Evolutionary conservation across 2,113 vertebrate species (phyloP).

Genomic region (Lagopus muta): DNA sequence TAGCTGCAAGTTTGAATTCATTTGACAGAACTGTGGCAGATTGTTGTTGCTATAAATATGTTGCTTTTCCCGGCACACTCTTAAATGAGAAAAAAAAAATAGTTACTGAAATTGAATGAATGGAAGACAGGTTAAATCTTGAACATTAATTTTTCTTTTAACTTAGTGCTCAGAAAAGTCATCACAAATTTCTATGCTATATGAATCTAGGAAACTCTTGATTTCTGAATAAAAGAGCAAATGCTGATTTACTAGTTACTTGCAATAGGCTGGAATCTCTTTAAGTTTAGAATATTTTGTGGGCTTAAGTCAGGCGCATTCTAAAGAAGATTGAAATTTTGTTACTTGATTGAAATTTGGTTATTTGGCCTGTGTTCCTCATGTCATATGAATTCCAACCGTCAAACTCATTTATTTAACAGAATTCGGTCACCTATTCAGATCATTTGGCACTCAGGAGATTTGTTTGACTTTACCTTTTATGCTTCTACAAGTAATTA

Average conservation of each 20-base stretch:
- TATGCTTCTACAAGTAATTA: conserved; percentile 3
- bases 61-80: background rate
- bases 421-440: background rate
- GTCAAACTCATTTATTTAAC: background rate
- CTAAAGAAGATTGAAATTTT: background rate
- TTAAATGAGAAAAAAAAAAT: background rate
- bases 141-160: background rate
- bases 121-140: background rate
- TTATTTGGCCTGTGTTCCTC: background rate
- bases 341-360: background rate
- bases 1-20: background rate
- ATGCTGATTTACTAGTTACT: background rate
- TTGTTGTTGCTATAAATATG: background rate
- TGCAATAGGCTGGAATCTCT: background rate
- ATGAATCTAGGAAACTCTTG: background rate
- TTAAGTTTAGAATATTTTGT: background rate
- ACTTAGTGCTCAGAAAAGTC: background rate
- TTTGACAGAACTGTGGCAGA: background rate
- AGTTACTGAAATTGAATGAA: background rate
- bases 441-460: background rate
- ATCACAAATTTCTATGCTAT: background rate
- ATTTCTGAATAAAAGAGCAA: background rate
- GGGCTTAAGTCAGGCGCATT: background rate
- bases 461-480: conserved; percentile 28
- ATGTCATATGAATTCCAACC: background rate